Evolutionary conservation across 2,113 vertebrate species (phyloP).

Genomic region (Peromyscus leucopus): DNA sequence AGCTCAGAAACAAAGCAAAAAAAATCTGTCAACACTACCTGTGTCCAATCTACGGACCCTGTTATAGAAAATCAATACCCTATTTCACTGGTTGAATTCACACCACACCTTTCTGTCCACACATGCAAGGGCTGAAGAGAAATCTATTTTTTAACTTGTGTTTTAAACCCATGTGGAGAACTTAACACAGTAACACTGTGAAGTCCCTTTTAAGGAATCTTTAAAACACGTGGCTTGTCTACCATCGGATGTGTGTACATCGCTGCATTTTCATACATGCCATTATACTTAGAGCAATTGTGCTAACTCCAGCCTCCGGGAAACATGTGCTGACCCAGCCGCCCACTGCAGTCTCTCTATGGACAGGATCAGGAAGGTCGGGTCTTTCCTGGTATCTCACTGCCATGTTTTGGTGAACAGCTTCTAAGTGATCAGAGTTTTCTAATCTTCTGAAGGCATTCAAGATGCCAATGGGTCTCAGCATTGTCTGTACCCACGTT

Average conservation of each 20-base stretch:
- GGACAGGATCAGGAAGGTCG: neutral
- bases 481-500: neutral
- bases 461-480: neutral
- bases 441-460: neutral
- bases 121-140: neutral
- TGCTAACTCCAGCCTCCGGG: neutral
- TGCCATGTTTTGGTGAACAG: neutral
- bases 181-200: neutral
- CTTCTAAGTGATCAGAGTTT: neutral
- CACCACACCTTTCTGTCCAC: neutral
- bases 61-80: neutral
- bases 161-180: slow-evolving; percentile 32
- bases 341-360: neutral
- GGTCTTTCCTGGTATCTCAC: neutral
- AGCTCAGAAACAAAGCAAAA: neutral
- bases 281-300: neutral
- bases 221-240: neutral
- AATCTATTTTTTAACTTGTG: neutral
- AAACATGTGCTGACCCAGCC: neutral
- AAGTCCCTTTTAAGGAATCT: slow-evolving; percentile 23
- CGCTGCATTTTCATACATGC: neutral
- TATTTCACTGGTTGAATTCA: neutral
- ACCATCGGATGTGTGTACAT: neutral
- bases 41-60: no score
- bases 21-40: neutral